Conservation (phyloP, 64 coral and sea anemone species). For the Pachyseris speciosa region DNA sequence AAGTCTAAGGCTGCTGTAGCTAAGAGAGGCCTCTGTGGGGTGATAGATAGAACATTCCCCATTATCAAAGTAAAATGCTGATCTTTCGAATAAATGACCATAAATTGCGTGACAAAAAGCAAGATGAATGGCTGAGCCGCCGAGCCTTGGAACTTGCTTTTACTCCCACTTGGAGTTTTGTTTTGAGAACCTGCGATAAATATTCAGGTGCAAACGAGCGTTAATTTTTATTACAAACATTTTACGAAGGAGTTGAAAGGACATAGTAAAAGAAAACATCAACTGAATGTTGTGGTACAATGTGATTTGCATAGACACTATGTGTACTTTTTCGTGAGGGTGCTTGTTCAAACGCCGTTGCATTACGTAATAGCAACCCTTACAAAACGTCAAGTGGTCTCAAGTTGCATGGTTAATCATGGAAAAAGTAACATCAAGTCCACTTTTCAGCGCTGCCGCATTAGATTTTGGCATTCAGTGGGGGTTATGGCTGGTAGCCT, state of each 20-base stretch:
- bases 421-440: background rate
- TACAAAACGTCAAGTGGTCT: background rate
- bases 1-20: constrained; percentile 86
- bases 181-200: no score
- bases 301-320: no score
- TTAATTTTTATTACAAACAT: no score
- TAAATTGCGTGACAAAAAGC: background rate
- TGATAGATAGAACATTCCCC: background rate
- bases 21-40: constrained; percentile 28
- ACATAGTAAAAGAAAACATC: no score
- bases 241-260: no score
- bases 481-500: constrained; percentile 74
- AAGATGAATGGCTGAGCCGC: no score
- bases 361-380: background rate
- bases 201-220: no score
- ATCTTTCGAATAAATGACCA: no score
- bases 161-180: background rate
- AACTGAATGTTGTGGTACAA: no score
- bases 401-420: background rate
- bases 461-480: constrained; percentile 93
- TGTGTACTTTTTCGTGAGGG: no score
- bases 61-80: no score
- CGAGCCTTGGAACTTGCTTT: background rate
- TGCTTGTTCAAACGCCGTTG: no score
- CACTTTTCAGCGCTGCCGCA: constrained; percentile 76